These are phyloP conservation scores for Galleria mellonella DNA, from an alignment of 1,140 invertebrate genomes.

Conservation along the genomic window DNA sequence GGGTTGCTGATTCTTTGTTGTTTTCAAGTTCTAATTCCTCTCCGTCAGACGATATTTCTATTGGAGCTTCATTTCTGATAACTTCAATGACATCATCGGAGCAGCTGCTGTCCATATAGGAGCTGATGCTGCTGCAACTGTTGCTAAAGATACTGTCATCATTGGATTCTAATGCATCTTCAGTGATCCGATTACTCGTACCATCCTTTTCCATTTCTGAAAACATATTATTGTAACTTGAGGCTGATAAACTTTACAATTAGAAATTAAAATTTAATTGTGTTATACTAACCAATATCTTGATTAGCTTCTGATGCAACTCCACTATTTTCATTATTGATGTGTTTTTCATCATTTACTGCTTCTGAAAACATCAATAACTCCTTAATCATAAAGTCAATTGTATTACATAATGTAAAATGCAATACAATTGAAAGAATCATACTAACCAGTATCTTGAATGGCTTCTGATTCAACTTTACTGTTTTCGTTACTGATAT, in stretches of 20 bases:
- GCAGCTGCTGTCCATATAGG: constrained; percentile 7
- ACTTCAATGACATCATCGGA: constrained; percentile 68
- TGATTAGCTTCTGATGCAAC: constrained; percentile 18
- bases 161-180: too few relatives aligned
- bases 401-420: too few relatives aligned
- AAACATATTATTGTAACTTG: too few relatives aligned
- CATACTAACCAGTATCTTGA: constrained; percentile 44
- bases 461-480: constrained; percentile 18
- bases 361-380: neutral
- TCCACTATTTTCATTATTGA: constrained; percentile 22
- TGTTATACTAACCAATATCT: constrained; percentile 52
- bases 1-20: constrained; percentile 1
- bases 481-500: constrained; percentile 20
- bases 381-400: too few relatives aligned
- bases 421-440: constrained; percentile 38
- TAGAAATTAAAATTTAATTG: too few relatives aligned
- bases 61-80: constrained; percentile 59
- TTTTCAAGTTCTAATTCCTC: constrained; percentile 49
- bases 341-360: constrained; percentile 8
- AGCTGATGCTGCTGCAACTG: too few relatives aligned
- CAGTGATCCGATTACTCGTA: too few relatives aligned
- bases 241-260: too few relatives aligned
- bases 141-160: too few relatives aligned
- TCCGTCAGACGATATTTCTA: constrained; percentile 60
- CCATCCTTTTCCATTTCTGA: too few relatives aligned